A percentile compares a stretch with the other conserved stretches of the same genome.
Evolutionary conservation across 2,888 invertebrate species (phyloP).

Genomic region (Lithophane ornitopus): DNA sequence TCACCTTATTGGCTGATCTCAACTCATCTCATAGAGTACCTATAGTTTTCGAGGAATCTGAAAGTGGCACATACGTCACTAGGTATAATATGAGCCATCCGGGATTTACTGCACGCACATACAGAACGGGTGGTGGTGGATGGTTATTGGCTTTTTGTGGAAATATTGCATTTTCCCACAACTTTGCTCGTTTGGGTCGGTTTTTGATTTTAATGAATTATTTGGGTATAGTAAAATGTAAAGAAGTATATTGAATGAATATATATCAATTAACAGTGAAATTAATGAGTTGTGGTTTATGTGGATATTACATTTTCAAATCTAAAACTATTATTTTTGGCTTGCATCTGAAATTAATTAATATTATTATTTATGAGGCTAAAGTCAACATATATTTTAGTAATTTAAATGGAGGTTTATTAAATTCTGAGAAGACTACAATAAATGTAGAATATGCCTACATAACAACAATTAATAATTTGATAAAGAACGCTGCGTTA

Average conservation of each 20-base stretch:
- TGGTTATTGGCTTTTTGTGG: constrained; percentile 13
- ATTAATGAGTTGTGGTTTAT: background rate
- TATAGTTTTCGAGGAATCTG: too few relatives aligned
- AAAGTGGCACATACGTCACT: background rate
- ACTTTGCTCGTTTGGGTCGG: background rate
- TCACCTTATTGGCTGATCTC: too few relatives aligned
- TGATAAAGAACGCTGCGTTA: background rate
- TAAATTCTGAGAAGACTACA: background rate
- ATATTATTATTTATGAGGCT: background rate
- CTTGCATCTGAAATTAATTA: background rate
- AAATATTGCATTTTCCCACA: background rate
- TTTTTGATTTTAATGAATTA: constrained; percentile 1
- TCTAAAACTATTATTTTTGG: background rate
- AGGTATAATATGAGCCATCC: background rate
- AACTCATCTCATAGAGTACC: too few relatives aligned
- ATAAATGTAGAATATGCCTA: background rate
- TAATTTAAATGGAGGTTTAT: background rate
- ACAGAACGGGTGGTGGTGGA: background rate
- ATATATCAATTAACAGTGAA: background rate
- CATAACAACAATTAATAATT: too few relatives aligned
- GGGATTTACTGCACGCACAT: constrained; percentile 28
- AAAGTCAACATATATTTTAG: background rate
- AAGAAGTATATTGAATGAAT: background rate
- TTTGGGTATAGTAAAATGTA: background rate
- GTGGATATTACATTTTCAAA: too few relatives aligned